Base-by-base conservation (phyloP, 2,113 vertebrate species). In the Lynx canadensis region DNA sequence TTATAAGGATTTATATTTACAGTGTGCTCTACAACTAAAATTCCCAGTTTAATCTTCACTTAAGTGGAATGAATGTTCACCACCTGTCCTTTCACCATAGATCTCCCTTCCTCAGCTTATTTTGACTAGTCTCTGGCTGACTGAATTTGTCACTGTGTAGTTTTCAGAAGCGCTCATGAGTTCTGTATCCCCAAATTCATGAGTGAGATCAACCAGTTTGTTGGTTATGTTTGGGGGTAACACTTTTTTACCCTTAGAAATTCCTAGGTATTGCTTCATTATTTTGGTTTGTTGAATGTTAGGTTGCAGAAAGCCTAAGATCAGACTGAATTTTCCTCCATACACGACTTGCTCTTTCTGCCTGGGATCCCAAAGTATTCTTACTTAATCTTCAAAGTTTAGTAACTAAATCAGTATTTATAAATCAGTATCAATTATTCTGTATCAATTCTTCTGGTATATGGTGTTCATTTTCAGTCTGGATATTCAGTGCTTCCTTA, bases 1-100 rank as follows among this genome's bases (percentile, higher is more conserved):
- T 93, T 87, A 76, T 95, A 33, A 79, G 69, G 73, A 78, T 97
- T 89, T 96, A 33, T 91, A 93, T 95, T 97, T 92, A 97, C 84
- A 96, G 60, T 93, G 68, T 80, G 38, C 80, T 87, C 87, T 90
- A 41, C 73, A 94, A 90, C 88, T 52, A 48, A 82, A 95, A 95
- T 89, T 95, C 87, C 92, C 73, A 95, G 66, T 89, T 95, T 55
- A 78, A 85, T 94, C 92, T 95, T 87, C 92, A 95, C 76, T 73
- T 79, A 81, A 90, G 63, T 65, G 73, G 88, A 89, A 92, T 92
- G 76, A 87, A 85, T 71, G 31, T 92, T 93, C 73, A 81, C 66
- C 55, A 80, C 41, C 36, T 60, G 55, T 73, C 63, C 63, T 90
- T 91, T 73, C 21, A 74, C 84, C 38, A 55, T 29, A 33, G 63